A percentile compares a stretch with the other conserved stretches of the same genome.
These are phyloP conservation scores for Hephaestus fuliginosus DNA, from an alignment of 2,797 vertebrate species.

Conservation along the genomic window DNA sequence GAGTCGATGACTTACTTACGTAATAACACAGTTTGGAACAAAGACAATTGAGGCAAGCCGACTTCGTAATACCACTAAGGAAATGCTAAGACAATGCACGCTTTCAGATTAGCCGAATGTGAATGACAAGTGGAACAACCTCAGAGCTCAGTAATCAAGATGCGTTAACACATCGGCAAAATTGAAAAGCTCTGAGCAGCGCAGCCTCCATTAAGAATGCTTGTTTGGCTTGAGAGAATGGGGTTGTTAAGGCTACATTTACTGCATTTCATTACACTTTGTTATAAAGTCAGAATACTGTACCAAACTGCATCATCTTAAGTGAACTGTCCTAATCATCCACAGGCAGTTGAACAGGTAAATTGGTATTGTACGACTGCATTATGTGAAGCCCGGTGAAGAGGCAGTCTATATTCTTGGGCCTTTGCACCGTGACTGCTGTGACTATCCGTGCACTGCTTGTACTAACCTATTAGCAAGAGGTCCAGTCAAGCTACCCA, in stretches of 20 bases:
- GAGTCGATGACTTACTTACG: slow-evolving; percentile 42
- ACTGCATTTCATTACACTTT: slow-evolving; percentile 27
- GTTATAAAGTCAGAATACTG: slow-evolving; percentile 27
- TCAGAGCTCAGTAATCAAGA: slow-evolving; percentile 37
- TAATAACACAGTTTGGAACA: slow-evolving; percentile 40
- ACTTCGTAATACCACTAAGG: slow-evolving; percentile 9
- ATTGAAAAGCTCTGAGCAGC: slow-evolving; percentile 33
- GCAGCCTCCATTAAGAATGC: slow-evolving; percentile 23
- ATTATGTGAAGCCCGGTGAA: slow-evolving; percentile 38
- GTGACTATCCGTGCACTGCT: slow-evolving; percentile 53
- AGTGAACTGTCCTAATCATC: slow-evolving; percentile 57
- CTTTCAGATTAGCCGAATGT: slow-evolving; percentile 27
- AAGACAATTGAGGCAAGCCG: slow-evolving; percentile 24
- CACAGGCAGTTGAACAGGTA: slow-evolving; percentile 63
- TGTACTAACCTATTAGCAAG: slow-evolving; percentile 75
- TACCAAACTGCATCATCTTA: slow-evolving; percentile 43
- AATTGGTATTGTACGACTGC: slow-evolving; percentile 54
- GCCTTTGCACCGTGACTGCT: slow-evolving; percentile 63
- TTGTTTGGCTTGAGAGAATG: slow-evolving; percentile 20
- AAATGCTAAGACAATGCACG: slow-evolving; percentile 12
- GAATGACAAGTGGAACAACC: slow-evolving; percentile 33
- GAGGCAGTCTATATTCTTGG: slow-evolving; percentile 55
- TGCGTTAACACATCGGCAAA: slow-evolving; percentile 25
- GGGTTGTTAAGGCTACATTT: slow-evolving; percentile 18
- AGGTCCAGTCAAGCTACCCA: slow-evolving; percentile 56